These are phyloP conservation scores for Serripes groenlandicus DNA, from an alignment of 2,888 invertebrate species.

Conservation along the genomic window DNA sequence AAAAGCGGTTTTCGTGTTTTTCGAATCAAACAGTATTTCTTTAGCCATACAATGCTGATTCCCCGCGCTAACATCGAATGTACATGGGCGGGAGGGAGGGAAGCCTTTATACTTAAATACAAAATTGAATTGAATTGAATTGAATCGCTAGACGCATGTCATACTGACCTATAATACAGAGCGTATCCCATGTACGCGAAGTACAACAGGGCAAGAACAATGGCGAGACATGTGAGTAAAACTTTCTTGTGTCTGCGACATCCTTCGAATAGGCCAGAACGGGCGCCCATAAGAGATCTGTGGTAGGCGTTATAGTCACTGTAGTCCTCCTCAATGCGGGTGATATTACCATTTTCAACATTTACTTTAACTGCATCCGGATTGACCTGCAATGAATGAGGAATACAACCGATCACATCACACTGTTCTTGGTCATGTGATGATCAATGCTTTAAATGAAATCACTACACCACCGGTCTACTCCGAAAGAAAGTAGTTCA, in stretches of 20 bases:
- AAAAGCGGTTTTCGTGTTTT: too few species aligned
- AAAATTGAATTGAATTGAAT: not conserved
- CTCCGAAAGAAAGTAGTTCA: too few species aligned
- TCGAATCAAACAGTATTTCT: too few species aligned
- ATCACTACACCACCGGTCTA: too few species aligned
- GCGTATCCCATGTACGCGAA: slow-evolving; percentile 67
- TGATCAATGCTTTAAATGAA: too few species aligned
- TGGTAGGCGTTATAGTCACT: slow-evolving; percentile 12
- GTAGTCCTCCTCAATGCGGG: not conserved
- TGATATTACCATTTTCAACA: not conserved
- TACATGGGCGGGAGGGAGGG: too few species aligned
- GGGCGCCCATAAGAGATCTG: slow-evolving; percentile 5
- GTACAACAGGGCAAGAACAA: slow-evolving; percentile 46
- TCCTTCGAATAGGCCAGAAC: slow-evolving; percentile 3
- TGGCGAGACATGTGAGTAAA: slow-evolving; percentile 21
- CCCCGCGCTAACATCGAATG: too few species aligned
- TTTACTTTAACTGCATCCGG: not conserved
- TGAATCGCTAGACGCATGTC: not conserved
- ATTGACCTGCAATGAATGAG: too few species aligned
- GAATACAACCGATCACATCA: too few species aligned
- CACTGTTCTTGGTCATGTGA: too few species aligned
- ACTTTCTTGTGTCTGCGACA: slow-evolving; percentile 20
- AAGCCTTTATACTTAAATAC: too few species aligned
- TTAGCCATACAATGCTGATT: too few species aligned
- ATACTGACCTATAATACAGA: slow-evolving; percentile 55